phyloP scores from a whole-genome alignment of 2,113 vertebrate species.

The Phalacrocorax brasilianus region DNA sequence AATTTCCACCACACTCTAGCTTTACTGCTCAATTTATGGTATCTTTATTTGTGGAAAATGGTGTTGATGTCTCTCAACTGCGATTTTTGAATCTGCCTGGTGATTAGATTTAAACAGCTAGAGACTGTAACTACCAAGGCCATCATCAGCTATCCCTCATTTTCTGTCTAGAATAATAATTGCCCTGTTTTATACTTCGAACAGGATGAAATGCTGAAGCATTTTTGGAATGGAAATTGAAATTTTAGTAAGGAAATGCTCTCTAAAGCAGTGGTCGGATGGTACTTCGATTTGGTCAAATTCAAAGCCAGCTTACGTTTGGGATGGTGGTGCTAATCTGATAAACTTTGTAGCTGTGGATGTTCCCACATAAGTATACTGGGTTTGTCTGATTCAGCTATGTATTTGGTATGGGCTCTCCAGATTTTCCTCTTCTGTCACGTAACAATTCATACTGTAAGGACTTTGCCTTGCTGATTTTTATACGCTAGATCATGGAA shows the following conservation, averaged over 20 bases:
- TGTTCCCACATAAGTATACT: background rate
- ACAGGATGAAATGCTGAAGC: background rate
- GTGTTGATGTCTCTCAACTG: background rate
- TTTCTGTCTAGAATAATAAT: constrained; percentile 28
- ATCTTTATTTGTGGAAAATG: background rate
- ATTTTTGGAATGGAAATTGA: background rate
- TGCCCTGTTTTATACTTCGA: background rate
- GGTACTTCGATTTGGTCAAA: background rate
- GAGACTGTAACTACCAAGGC: background rate
- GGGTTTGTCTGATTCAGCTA: background rate
- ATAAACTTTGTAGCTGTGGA: background rate
- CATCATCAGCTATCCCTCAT: background rate
- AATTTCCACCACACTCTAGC: background rate
- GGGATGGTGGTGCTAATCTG: background rate
- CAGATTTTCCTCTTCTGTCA: background rate
- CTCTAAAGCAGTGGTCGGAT: background rate
- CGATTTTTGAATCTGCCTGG: background rate
- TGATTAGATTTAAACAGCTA: background rate
- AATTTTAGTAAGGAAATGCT: background rate
- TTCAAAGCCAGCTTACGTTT: background rate
- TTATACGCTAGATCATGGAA: background rate
- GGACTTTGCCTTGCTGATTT: background rate
- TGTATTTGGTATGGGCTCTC: background rate
- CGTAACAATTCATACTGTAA: background rate
- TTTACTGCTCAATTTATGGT: background rate